Evolutionary conservation across 2,888 invertebrate species (phyloP), one percentile per base, ranked within the genome.

Genomic region (Cryptocephalus moraei): DNA sequence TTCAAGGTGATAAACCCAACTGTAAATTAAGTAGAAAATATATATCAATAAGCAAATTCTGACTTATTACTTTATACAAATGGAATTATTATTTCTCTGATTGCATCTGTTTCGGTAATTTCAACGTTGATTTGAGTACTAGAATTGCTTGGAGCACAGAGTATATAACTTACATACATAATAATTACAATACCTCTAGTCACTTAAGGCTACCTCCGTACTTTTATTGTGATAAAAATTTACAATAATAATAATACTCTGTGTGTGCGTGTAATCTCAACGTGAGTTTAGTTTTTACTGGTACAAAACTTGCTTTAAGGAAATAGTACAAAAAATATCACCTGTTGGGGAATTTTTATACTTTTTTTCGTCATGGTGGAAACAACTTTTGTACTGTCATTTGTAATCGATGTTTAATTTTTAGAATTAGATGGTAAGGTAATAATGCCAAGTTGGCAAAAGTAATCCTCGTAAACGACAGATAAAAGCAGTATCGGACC

Each of bases 131-230:
- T 47, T 48, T 49, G 56, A 49, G 50, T 48, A 48, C 47, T 47
- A 46, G 49, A 54, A 51, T 54, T 50, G 22, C 22, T 47, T 33
- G 41, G 39, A 43, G 46, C 49, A 52, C 52, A 47, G 53, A 54
- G 50, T 51, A 52, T 36, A 22, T 42, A 41, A 39, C 33, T 49
- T 45, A 36, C 49, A 22, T 45, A 36, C 49, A 22, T 22, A 22
- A 22, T 22, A 22, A 2, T 22, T 22, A 22, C 22, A 22, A 22
- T 22, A 22, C 22, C 22, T 45, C 54, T 56, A 58, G 58, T 56
- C 56, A 53, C 51, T 50, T 54, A 42, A 49, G 52, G 54, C 59
- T 59, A 59, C 59, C 59, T 59, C 59, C 56, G 47, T 47, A 48
- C 49, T 54, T 49, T 52, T 51, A 54, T 51, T 56, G 56, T 56